Percentiles rank a stretch among this genome's conserved stretches.
phyloP scores from a whole-genome alignment of 2,888 invertebrate genomes.

The Netelia inedita region DNA sequence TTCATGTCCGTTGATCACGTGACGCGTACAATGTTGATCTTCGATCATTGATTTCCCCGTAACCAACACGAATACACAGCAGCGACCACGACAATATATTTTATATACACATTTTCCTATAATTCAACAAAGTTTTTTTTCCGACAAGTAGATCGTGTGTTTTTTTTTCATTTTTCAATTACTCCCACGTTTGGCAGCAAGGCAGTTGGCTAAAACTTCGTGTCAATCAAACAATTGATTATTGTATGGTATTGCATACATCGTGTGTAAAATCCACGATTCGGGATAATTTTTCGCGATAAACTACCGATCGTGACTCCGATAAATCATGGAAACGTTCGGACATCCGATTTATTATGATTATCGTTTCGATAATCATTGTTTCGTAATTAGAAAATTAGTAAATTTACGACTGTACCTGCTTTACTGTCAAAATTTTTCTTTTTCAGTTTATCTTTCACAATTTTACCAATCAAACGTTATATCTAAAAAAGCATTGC shows the following conservation, averaged over 20 bases:
- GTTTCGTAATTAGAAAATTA: background rate
- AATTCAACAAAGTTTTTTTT: slow-evolving; percentile 22
- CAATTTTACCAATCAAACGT: slow-evolving; percentile 3
- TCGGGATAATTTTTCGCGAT: background rate
- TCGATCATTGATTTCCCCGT: background rate
- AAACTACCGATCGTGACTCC: slow-evolving; percentile 3
- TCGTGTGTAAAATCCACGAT: slow-evolving; percentile 15
- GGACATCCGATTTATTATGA: background rate
- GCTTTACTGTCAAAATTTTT: slow-evolving; percentile 1
- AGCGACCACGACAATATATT: slow-evolving; percentile 3
- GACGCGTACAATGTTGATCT: background rate
- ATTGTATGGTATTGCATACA: slow-evolving; percentile 4
- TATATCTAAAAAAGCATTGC: slow-evolving; percentile 15
- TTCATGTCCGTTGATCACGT: slow-evolving; percentile 31
- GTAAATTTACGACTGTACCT: slow-evolving; percentile 2
- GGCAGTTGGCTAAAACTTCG: slow-evolving; percentile 34
- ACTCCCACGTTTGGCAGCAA: slow-evolving; percentile 38
- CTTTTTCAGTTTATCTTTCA: background rate
- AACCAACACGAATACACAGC: slow-evolving; percentile 1
- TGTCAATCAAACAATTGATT: slow-evolving; percentile 9
- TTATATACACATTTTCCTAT: slow-evolving; percentile 18
- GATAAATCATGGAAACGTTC: background rate
- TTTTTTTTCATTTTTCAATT: slow-evolving; percentile 25
- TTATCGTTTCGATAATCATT: background rate
- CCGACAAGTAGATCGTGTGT: slow-evolving; percentile 1